Evolutionary conservation across 2,113 vertebrate genomes (phyloP).

Genomic region (Centrocercus urophasianus): DNA sequence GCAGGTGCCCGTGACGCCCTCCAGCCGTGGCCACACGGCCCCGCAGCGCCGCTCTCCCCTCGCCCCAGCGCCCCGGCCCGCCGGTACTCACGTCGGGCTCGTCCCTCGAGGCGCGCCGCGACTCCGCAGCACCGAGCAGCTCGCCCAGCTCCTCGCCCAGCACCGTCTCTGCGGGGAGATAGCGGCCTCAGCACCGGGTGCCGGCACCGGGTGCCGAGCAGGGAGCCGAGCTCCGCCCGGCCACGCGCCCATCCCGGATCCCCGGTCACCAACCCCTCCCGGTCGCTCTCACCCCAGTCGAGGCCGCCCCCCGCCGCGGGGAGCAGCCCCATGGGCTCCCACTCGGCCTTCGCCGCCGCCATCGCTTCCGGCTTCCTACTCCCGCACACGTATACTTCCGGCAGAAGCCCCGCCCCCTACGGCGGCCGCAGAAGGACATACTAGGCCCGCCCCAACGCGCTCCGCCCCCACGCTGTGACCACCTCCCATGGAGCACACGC

Average conservation of each 20-base stretch:
- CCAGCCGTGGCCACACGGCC: no score
- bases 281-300: conserved; percentile 51
- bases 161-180: conserved; percentile 81
- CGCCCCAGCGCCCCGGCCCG: background rate
- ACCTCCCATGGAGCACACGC: background rate
- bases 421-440: background rate
- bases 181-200: background rate
- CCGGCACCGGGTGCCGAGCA: background rate
- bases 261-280: no score
- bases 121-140: conserved; percentile 82
- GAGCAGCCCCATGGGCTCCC: background rate
- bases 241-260: no score
- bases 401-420: background rate
- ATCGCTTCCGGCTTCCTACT: conserved; percentile 14
- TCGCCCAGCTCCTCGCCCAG: conserved; percentile 88
- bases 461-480: no score
- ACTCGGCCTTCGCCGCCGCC: background rate
- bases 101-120: conserved; percentile 73
- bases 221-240: background rate
- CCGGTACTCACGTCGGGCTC: conserved; percentile 82
- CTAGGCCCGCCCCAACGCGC: no score
- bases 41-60: no score
- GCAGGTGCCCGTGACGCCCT: no score
- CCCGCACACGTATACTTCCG: conserved; percentile 36
- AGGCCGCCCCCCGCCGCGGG: background rate